A percentile compares a stretch with the other conserved stretches of the same genome.
Conservation (phyloP, 2,888 invertebrate genomes). For the Epirrhoe tristata region DNA sequence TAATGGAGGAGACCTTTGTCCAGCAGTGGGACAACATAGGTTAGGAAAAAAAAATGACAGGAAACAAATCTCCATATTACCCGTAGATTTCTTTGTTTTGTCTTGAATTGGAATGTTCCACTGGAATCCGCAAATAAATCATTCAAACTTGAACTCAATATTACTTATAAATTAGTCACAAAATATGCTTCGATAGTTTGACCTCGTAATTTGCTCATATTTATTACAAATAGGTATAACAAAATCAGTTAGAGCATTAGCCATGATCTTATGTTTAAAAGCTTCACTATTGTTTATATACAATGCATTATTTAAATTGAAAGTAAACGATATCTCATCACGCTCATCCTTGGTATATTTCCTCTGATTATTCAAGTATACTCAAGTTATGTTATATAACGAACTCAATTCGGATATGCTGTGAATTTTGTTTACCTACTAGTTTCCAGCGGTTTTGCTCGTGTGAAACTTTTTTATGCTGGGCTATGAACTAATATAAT, state of each 20-base stretch:
- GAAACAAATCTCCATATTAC: background rate
- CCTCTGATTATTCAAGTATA: constrained; percentile 14
- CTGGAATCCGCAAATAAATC: background rate
- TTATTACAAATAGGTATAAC: constrained; percentile 25
- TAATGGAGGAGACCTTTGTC: too few relatives aligned
- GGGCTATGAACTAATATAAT: too few relatives aligned
- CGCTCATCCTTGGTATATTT: constrained; percentile 47
- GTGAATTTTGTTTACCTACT: too few relatives aligned
- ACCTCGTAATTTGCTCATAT: constrained; percentile 5
- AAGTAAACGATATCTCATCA: constrained; percentile 56
- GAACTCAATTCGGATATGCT: too few relatives aligned
- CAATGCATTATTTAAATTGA: constrained; percentile 54
- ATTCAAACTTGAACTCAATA: constrained; percentile 10
- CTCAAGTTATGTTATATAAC: constrained; percentile 11
- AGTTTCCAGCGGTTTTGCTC: too few relatives aligned
- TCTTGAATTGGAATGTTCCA: background rate
- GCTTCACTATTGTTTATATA: constrained; percentile 49
- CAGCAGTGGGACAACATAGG: too few relatives aligned
- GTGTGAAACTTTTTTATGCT: too few relatives aligned
- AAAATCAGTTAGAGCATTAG: constrained; percentile 37
- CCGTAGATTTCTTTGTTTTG: background rate
- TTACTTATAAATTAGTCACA: background rate
- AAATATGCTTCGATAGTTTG: background rate
- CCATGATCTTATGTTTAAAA: constrained; percentile 42
- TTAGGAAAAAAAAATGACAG: too few relatives aligned